Evolutionary conservation across 2,888 invertebrate species (phyloP), one percentile per base, ranked within the genome.

Genomic region (Matsumyia berberina): DNA sequence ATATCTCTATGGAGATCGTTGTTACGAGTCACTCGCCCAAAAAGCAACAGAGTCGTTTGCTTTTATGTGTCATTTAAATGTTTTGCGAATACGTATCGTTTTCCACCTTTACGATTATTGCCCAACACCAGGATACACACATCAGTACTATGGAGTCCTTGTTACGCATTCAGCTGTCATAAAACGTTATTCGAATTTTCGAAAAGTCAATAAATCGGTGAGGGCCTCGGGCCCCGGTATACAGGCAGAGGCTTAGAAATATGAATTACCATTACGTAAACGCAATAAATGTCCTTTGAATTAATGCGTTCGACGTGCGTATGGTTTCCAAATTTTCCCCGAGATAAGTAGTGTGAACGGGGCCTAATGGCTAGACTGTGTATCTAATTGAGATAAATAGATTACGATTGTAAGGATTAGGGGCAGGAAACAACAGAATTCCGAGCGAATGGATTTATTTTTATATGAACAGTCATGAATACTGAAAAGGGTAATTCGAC

Each of bases 61-160:
- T 83, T 83, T 83, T 83, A 83, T 83, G 79, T 79, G 78, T 83
- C 67, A 73, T 83, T 60, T 83, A 79, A 83, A 83, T 83, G 79
- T 64, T 83, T 83, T 74, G 69, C 62, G 73, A 83, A 83, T 83
- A 73, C 33, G 39, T 73, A 83, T 72, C 72, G 78, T 73, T 64
- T 73, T 51, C 67, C 57, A 79, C 78, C 83, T 69, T 69, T 74
- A 78, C 69, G 73, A 79, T 83, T 74, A 79, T 83, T 73, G 60
- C 55, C 44, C 67, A n/a, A 69, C 73, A 69, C 83, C 53, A 29
- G 9, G 42, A 9, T 24, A 29, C 39, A 60, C 19, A 55, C 24
- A 37, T 9, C 46, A 37, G 55, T 42, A 62, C 37, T n/a, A 8
- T 42, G 37, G 19, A 2, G 49, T 55, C 53, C 73, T 31, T 62